Evolutionary conservation across 1,140 invertebrate genomes (phyloP), one percentile per base, ranked within the genome.

Genomic region (Conus ventricosus): DNA sequence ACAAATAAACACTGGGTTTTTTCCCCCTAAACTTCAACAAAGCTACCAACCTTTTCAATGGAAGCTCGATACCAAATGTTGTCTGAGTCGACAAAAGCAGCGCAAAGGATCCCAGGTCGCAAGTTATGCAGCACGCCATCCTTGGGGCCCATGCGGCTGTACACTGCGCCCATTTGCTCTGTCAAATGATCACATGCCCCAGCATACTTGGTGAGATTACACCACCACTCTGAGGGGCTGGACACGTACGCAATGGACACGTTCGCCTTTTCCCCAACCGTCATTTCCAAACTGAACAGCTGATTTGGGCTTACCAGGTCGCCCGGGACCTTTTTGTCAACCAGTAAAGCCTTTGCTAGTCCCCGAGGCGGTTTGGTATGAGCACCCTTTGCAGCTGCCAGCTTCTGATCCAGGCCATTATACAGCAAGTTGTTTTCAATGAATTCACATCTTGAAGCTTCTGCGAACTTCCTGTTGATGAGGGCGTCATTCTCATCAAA

Each of bases 31-130:
- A 60, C 57, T 60, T 15, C 97, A 57, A 97, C 96, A 25, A 90
- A 84, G 78, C 97, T 97, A 13, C 96, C 95, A 89, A 97, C 96
- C 91, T 97, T 96, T 0, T 97, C 95, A 17, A 98, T 96, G 91
- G 97, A 96, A 4, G 97, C 97, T 89, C 97, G 95, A 92, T 98
- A 98, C 97, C 97, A 98, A 8, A 95, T 93, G 76, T 97, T 96
- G 92, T 98, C 97, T 4, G 96, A 96, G 0, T 96, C 96, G 92
- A 97, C 98, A 88, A 96, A 96, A 0, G 97, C 97, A 60, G 97
- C 95, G 91, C 93, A 94, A 25, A 92, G 54, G 89, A 53, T 83
- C 67, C 80, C 92, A 89, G 76, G 88, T 75, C 82, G 90, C 87
- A 82, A 76, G 20, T 57, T 89, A 84, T 57, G 89, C 84, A 63